These are phyloP conservation scores for Eulithis prunata DNA, from an alignment of 2,888 invertebrate genomes.

Conservation along the genomic window DNA sequence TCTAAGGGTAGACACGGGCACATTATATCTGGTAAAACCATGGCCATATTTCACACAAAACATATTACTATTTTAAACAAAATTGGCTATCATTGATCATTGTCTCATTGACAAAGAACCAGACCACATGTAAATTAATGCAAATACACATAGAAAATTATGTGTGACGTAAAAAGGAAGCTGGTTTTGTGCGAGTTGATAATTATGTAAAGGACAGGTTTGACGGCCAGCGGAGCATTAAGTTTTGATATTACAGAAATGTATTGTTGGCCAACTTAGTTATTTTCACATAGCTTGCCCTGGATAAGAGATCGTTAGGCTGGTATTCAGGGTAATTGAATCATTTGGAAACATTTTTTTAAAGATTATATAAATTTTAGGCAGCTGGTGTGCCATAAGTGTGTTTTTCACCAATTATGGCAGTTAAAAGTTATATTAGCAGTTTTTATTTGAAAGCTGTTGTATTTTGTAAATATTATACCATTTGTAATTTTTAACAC, in stretches of 20 bases:
- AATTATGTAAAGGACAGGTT: conserved; percentile 42
- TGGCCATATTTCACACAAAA: too few species aligned
- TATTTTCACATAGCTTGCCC: conserved; percentile 21
- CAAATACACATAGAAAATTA: conserved; percentile 27
- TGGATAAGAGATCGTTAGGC: conserved; percentile 12
- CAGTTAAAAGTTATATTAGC: too few species aligned
- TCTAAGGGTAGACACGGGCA: too few species aligned
- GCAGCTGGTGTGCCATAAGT: too few species aligned
- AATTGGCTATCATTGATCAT: conserved; percentile 1
- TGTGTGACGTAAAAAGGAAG: conserved; percentile 34
- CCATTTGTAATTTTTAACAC: too few species aligned
- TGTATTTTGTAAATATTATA: too few species aligned
- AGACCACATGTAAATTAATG: conserved; percentile 28
- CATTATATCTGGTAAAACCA: too few species aligned
- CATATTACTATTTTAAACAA: neutral
- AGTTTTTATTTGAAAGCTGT: too few species aligned
- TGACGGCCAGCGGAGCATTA: conserved; percentile 37
- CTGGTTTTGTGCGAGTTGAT: conserved; percentile 31
- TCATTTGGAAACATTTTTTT: neutral
- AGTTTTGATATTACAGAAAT: conserved; percentile 27
- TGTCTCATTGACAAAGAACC: conserved; percentile 4
- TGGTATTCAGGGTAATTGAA: conserved; percentile 15
- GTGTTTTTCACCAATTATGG: too few species aligned
- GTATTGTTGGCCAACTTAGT: conserved; percentile 16
- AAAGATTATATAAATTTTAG: neutral